Conservation (phyloP, 2,113 vertebrate species). For the western clawed frog (Xenopus tropicalis) region DNA sequence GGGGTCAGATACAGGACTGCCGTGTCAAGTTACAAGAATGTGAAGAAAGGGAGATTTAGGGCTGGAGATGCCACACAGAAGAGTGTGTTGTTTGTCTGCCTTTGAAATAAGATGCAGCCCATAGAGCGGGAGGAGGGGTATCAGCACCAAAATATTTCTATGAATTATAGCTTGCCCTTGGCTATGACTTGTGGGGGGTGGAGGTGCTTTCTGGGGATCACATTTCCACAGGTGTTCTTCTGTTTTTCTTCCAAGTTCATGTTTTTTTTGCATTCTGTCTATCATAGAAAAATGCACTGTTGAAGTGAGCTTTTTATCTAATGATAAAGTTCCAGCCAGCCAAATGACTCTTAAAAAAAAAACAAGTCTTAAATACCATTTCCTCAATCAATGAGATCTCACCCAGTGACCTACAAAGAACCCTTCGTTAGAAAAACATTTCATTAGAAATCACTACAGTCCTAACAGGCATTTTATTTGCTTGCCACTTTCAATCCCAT, state of each 20-base stretch:
- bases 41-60: constrained; percentile 76
- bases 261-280: constrained; percentile 68
- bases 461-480: constrained; percentile 1
- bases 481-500: background rate
- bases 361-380: background rate
- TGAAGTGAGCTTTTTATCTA: constrained; percentile 30
- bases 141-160: constrained; percentile 54
- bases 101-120: constrained; percentile 69
- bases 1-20: constrained; percentile 61
- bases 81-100: constrained; percentile 67
- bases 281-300: constrained; percentile 41
- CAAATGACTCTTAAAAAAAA: constrained; percentile 21
- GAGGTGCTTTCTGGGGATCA: constrained; percentile 55
- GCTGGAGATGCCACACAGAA: constrained; percentile 64
- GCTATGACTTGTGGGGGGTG: constrained; percentile 51
- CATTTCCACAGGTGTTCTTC: constrained; percentile 75
- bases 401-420: constrained; percentile 14
- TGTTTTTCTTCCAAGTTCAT: constrained; percentile 76
- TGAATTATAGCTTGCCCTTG: constrained; percentile 60
- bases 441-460: constrained; percentile 14
- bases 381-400: constrained; percentile 14
- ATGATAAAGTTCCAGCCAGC: constrained; percentile 29
- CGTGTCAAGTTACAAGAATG: constrained; percentile 64
- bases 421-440: constrained; percentile 33
- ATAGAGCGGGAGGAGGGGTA: constrained; percentile 48